phyloP scores from a whole-genome alignment of 2,797 vertebrate species.

The Ptychobarbus kaznakovi region DNA sequence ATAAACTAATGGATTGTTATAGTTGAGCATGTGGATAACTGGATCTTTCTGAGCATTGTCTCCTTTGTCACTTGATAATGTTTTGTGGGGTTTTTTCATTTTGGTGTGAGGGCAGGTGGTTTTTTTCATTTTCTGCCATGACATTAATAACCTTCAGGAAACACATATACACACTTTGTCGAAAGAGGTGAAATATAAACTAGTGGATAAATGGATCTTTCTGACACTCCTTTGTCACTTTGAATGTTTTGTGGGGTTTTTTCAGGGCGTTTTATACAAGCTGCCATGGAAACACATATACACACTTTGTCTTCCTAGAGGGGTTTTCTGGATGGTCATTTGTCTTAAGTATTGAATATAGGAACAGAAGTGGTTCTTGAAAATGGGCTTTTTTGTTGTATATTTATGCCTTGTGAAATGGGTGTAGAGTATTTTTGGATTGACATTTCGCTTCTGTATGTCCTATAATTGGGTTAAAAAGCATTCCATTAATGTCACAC shows the following conservation, averaged over 20 bases:
- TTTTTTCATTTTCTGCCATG: slow-evolving; percentile 20
- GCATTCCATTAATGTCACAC: slow-evolving; percentile 40
- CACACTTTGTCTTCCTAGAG: slow-evolving; percentile 9
- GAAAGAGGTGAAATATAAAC: slow-evolving; percentile 6
- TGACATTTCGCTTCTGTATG: slow-evolving; percentile 5
- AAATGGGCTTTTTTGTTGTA: slow-evolving; percentile 42
- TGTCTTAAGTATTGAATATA: slow-evolving; percentile 46
- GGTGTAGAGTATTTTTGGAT: slow-evolving; percentile 34
- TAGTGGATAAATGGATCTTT: background rate
- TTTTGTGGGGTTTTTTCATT: no score
- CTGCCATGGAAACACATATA: slow-evolving; percentile 7
- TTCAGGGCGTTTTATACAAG: background rate
- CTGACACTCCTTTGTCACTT: background rate
- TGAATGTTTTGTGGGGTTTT: background rate
- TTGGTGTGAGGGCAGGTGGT: background rate
- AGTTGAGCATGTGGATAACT: no score
- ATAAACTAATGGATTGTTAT: no score
- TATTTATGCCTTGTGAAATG: background rate
- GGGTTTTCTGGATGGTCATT: slow-evolving; percentile 17
- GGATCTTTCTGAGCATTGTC: no score
- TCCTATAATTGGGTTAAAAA: slow-evolving; percentile 13
- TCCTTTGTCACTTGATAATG: no score
- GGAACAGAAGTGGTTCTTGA: slow-evolving; percentile 41
- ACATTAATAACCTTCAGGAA: background rate
- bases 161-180: no score